Evolutionary conservation across 53 echinoderm and acorn worm genomes (phyloP).

Genomic region (Hippasteria phrygiana): DNA sequence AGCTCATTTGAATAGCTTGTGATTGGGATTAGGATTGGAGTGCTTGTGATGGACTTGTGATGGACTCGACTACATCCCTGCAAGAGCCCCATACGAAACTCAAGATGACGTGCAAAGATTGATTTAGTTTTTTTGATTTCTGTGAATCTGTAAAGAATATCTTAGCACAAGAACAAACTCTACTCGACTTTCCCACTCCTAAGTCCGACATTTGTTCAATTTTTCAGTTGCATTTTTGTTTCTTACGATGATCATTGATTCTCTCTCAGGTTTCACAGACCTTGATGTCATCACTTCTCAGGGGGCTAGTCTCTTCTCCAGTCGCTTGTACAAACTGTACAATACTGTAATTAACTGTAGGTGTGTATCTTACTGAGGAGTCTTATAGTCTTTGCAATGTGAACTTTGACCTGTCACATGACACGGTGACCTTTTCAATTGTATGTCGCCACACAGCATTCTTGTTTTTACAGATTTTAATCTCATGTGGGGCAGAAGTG

Average conservation of each 20-base stretch:
- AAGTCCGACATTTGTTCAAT: too few species aligned
- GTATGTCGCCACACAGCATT: not conserved
- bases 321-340: constrained; percentile 54
- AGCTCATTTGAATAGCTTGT: too few species aligned
- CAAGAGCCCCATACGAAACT: too few species aligned
- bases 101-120: too few species aligned
- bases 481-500: too few species aligned
- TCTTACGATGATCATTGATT: not conserved
- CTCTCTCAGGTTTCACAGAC: constrained; percentile 34
- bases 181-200: too few species aligned
- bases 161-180: too few species aligned
- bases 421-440: not conserved
- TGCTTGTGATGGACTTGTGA: too few species aligned
- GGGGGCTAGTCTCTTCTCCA: not conserved
- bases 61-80: too few species aligned
- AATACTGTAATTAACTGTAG: constrained; percentile 48
- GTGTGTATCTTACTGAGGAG: constrained; percentile 24
- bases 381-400: not conserved
- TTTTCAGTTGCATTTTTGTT: not conserved
- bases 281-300: constrained; percentile 1
- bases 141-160: too few species aligned
- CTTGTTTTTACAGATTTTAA: not conserved
- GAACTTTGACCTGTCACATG: not conserved
- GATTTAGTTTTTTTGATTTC: too few species aligned
- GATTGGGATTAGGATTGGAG: too few species aligned